Conservation (phyloP, 2,113 vertebrate genomes). For the Chunga burmeisteri region DNA sequence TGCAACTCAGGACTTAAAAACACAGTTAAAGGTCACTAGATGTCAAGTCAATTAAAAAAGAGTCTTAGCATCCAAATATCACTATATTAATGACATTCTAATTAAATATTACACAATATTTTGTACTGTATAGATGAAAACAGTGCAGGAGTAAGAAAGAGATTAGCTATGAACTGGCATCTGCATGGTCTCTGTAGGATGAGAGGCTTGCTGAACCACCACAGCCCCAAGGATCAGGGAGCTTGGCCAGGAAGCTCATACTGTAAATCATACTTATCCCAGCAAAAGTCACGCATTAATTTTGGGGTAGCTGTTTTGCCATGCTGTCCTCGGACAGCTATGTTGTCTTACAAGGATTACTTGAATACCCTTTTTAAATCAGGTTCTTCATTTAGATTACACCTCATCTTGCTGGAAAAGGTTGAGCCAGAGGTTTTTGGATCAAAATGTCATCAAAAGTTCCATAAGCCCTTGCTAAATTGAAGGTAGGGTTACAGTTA, state of each 20-base stretch:
- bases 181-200: not conserved
- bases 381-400: not conserved
- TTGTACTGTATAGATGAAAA: not conserved
- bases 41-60: not conserved
- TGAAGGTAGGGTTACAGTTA: not conserved
- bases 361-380: not conserved
- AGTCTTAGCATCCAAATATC: not conserved
- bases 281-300: not conserved
- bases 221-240: not conserved
- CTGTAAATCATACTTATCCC: not conserved
- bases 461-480: not conserved
- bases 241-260: not conserved
- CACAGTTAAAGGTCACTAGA: not conserved
- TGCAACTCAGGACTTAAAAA: not conserved
- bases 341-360: not conserved
- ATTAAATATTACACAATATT: not conserved
- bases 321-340: not conserved
- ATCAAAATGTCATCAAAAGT: not conserved
- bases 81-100: not conserved
- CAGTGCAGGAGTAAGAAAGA: not conserved
- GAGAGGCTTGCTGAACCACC: not conserved
- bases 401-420: not conserved
- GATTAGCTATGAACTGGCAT: not conserved
- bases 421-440: not conserved
- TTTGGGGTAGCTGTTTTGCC: not conserved